A percentile compares a stretch with the other conserved stretches of the same genome.
Conservation (phyloP, 1,140 invertebrate genomes). For the Chionoecetes opilio region DNA sequence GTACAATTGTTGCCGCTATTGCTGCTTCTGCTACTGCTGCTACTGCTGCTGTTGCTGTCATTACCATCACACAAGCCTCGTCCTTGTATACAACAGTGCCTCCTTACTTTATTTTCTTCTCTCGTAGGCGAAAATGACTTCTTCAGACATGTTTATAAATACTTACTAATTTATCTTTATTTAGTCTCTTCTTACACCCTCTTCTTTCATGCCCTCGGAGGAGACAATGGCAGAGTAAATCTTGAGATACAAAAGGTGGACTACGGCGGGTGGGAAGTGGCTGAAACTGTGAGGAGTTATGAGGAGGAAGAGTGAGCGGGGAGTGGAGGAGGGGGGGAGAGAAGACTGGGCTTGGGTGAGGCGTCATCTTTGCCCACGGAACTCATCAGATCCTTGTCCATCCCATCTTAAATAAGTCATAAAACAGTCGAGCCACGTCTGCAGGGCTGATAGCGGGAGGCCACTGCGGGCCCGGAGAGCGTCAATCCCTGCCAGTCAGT, state of each 20-base stretch:
- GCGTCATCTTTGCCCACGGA: constrained; percentile 72
- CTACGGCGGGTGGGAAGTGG: constrained; percentile 3
- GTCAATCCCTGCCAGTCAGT: constrained; percentile 43
- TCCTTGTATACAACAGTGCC: neutral
- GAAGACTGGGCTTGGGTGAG: constrained; percentile 43
- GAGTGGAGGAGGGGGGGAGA: neutral
- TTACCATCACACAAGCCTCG: neutral
- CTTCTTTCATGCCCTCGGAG: neutral
- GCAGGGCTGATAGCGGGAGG: constrained; percentile 68
- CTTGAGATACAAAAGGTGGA: constrained; percentile 19
- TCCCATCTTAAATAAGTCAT: constrained; percentile 79
- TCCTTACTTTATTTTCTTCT: neutral
- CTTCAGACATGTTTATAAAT: neutral
- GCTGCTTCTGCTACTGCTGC: constrained; percentile 8
- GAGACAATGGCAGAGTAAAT: constrained; percentile 28
- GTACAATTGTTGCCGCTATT: neutral
- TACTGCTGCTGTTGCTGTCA: neutral
- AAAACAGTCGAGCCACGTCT: constrained; percentile 78
- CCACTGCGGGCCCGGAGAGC: constrained; percentile 61
- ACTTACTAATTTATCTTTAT: constrained; percentile 11
- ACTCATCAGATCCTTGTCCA: constrained; percentile 79
- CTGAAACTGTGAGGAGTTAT: constrained; percentile 38
- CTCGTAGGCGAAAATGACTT: neutral
- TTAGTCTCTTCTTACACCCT: constrained; percentile 17
- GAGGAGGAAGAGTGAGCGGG: neutral